Conservation (phyloP, 2,113 vertebrate species). For the Tragelaphus scriptus region DNA sequence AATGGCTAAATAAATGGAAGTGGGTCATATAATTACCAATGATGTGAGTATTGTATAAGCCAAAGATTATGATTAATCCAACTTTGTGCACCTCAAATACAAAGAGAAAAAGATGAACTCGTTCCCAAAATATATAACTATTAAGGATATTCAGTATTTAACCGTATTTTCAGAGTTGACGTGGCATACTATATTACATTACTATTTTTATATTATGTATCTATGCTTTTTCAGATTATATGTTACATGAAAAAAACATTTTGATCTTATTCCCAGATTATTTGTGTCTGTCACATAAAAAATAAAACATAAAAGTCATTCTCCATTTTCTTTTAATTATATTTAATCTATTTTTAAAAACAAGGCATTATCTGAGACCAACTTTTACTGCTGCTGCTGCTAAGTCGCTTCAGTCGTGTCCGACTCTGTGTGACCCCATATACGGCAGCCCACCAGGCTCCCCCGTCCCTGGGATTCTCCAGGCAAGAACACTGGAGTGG, state of each 20-base stretch:
- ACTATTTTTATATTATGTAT: not conserved
- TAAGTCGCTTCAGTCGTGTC: too few relatives aligned
- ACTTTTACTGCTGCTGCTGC: not conserved
- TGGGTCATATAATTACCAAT: not conserved
- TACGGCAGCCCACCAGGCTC: too few relatives aligned
- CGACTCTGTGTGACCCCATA: too few relatives aligned
- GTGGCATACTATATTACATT: not conserved
- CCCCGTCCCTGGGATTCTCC: too few relatives aligned
- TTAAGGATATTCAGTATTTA: not conserved
- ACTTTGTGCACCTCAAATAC: not conserved
- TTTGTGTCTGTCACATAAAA: not conserved
- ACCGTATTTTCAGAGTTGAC: not conserved
- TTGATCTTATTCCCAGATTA: not conserved
- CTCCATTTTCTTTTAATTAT: constrained; percentile 23
- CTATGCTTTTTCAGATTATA: not conserved
- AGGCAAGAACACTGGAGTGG: too few relatives aligned
- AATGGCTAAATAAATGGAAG: not conserved
- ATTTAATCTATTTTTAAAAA: not conserved
- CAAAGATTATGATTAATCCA: not conserved
- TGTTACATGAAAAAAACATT: not conserved
- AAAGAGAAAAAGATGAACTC: not conserved
- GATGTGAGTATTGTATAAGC: not conserved
- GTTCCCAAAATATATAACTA: not conserved
- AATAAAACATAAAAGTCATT: not conserved
- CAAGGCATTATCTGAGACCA: not conserved